These are phyloP conservation scores for Pterois miles DNA, from an alignment of 2,797 vertebrate genomes.

Conservation along the genomic window DNA sequence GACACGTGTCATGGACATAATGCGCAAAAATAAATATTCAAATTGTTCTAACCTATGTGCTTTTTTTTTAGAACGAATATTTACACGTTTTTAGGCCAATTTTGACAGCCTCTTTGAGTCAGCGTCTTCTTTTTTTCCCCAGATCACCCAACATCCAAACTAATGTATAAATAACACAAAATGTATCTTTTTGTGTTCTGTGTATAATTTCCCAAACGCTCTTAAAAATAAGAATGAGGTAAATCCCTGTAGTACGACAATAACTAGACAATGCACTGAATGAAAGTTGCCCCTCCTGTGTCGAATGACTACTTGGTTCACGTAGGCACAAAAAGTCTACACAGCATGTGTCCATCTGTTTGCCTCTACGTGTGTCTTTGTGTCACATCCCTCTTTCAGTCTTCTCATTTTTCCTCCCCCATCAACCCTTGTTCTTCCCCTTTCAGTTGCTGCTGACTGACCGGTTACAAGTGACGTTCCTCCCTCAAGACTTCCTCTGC, in stretches of 20 bases:
- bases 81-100: not conserved
- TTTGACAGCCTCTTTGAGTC: not conserved
- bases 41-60: not conserved
- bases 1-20: not conserved
- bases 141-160: conserved; percentile 9
- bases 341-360: conserved; percentile 33
- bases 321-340: conserved; percentile 55
- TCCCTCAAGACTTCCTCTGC: conserved; percentile 84
- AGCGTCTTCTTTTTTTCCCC: not conserved
- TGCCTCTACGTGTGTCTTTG: conserved; percentile 24
- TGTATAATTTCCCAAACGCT: conserved; percentile 3
- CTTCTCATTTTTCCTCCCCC: not conserved
- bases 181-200: conserved; percentile 3
- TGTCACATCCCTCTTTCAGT: conserved; percentile 18
- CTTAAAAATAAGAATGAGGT: conserved; percentile 65
- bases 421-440: conserved; percentile 1
- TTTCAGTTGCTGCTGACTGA: not conserved
- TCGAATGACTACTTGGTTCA: conserved; percentile 57
- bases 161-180: conserved; percentile 41
- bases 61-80: not conserved
- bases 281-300: conserved; percentile 13
- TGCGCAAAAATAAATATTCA: not conserved
- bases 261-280: conserved; percentile 49
- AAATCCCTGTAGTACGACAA: conserved; percentile 64
- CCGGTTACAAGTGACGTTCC: not conserved